Base-by-base conservation (phyloP, 2,113 vertebrate genomes). In the Panthera tigris region DNA sequence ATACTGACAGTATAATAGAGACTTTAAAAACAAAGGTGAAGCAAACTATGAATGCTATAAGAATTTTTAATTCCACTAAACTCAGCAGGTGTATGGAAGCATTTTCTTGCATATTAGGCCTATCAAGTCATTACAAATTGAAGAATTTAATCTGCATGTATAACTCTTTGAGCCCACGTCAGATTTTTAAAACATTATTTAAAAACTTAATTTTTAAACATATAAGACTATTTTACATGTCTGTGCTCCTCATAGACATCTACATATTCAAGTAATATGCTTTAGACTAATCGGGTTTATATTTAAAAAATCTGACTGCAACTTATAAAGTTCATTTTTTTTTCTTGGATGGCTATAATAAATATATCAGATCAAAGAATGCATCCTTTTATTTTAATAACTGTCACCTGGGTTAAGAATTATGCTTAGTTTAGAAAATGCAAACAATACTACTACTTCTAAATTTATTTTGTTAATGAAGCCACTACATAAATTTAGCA, bases 401-500 rank as follows among this genome's bases (percentile, higher is more conserved):
- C 95, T 96, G 48, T 98, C 97, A 96, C 98, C 97, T 97, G 96
- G 27, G 90, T 97, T 92, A 88, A 97, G 97, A 98, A 97, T 55
- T 7, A 27, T 5, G 31, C 95, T 96, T 89, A 61, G 94, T 95
- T 97, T 98, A 74, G 85, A 96, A 98, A 98, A 97, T 98, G 94
- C 97, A 98, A 98, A 98, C 98, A 99, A 95, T 97, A 78, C 95
- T 87, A 82, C 98, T 98, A 92, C 98, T 99, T 98, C 98, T 98
- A 99, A 99, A 99, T 99, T 98, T 97, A 98, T 98, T 99, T 93
- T 63, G 98, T 98, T 99, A 99, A 98, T 89, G 98, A 98, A 99
- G 98, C 96, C 98, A 99, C 99, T 99, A 99, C 98, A 99, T 99
- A 99, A 99, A 98, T 99, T 99, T 98, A 98, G 98, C 98, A 99